Base-by-base conservation (phyloP, 2,797 vertebrate genomes). In the Oreochromis grahami region DNA sequence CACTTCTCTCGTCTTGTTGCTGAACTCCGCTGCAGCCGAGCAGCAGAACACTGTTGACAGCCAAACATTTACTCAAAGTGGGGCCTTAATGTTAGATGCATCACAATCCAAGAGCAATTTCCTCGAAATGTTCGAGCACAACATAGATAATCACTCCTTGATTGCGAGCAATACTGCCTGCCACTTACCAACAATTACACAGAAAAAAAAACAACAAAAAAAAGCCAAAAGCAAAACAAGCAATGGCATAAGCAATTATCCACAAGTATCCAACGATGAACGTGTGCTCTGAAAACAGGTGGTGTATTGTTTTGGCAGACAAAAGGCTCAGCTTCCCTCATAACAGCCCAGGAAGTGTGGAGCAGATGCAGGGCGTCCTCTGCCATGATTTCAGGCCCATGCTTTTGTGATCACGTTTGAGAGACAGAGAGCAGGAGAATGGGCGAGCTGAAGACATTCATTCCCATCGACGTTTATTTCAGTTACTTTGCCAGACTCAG, bases 251-350 rank as follows among this genome's bases (percentile, higher is more conserved):
- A 83, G 63, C 53, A 91, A 91, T 94, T 88, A 91, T 72, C 48
- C 55, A 51, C 43, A 77, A 84, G 86, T 76, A 85, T 65, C 80
- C 78, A 41, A 83, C 76, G 76, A 60, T 68, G 85, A 79, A 19
- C 1, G 3, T 41, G 48, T 15, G 78, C 83, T 77, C 36, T 56
- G 81, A 50, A 79, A 90, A 86, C 93, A 92, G 93, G 90, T 92
- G 93, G 60, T 86, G 86, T 80, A 91, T 92, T 94, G 86, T 94
- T 81, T 8, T 19, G 26, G 70, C 81, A 41, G 85, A 91, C 87
- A 91, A 90, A 90, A 78, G 58, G 36, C 77, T 15, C 55, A 32
- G 77, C 70, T 55, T 51, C 36, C 24, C 65, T 86, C 51, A 58
- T 86, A 80, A 41, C 65, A 55, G 86, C 76, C n/a, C 12, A n/a